These are phyloP conservation scores for Cotesia glomerata DNA, from an alignment of 1,140 invertebrate species.

Conservation along the genomic window DNA sequence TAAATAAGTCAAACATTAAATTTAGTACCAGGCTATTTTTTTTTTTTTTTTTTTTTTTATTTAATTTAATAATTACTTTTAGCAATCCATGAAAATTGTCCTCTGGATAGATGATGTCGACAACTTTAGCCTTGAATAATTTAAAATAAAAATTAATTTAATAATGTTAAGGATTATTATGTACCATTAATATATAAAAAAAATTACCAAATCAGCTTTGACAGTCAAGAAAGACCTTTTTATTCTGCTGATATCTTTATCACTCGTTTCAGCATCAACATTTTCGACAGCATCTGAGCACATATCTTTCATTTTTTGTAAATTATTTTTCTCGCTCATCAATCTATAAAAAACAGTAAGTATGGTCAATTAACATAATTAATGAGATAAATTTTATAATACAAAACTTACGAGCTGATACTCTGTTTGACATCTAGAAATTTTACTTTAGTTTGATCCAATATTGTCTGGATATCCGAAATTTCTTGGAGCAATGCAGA, in stretches of 20 bases:
- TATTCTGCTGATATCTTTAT: slow-evolving; percentile 28
- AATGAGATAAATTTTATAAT: background rate
- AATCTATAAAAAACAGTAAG: slow-evolving; percentile 39
- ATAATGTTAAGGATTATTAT: background rate
- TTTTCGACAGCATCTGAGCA: slow-evolving; percentile 32
- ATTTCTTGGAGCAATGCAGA: slow-evolving; percentile 40
- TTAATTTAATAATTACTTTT: slow-evolving; percentile 11
- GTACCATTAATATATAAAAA: background rate
- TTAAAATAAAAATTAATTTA: background rate
- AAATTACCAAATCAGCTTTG: slow-evolving; percentile 50
- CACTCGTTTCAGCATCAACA: slow-evolving; percentile 32
- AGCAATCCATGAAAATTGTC: slow-evolving; percentile 33
- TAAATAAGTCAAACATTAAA: slow-evolving; percentile 23
- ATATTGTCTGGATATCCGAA: slow-evolving; percentile 7
- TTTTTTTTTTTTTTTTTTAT: slow-evolving; percentile 7
- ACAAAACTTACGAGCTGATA: slow-evolving; percentile 40
- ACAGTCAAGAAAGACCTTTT: slow-evolving; percentile 38
- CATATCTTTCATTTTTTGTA: slow-evolving; percentile 46
- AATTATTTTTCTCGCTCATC: slow-evolving; percentile 39
- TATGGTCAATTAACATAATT: background rate
- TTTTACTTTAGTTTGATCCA: slow-evolving; percentile 21
- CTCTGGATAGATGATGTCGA: slow-evolving; percentile 43
- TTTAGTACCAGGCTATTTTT: too few species aligned
- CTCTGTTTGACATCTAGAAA: slow-evolving; percentile 33
- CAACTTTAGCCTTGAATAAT: slow-evolving; percentile 35